Base-by-base conservation (phyloP, 2,888 invertebrate species). In the Omphaloscelis lunosa region DNA sequence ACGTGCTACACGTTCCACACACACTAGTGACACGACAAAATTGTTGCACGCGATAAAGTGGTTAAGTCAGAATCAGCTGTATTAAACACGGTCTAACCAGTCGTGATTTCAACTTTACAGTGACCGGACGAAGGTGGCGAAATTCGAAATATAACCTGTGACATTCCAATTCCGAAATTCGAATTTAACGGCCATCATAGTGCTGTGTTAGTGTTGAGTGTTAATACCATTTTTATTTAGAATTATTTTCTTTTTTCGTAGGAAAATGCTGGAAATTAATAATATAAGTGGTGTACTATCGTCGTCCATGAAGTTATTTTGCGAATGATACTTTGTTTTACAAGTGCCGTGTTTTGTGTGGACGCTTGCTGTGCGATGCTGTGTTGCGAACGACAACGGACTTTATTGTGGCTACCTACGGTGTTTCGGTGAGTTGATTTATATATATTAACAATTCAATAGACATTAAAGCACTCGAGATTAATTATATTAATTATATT, bases 181-280 rank as follows among this genome's bases (percentile, higher is more conserved):
- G 88, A 89, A 90, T 90, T 89, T 89, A 89, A 87, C 87, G 88
- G 90, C 89, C 86, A 88, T 90, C 79, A 69, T 91, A 95, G 96
- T 96, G 95, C 90, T 93, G 96, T 96, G 96, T 91, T 86, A 94
- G 95, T 95, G 94, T 93, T 90, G 90, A 93, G 95, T 95, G 94
- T 93, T 90, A 90, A 91, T 93, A 89, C 91, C 59, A 72, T 89
- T 92, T 94, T 95, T 93, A 93, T 93, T 93, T 91, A 86, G 87
- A 82, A 81, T 93, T 94, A 91, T 95, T 96, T 96, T 95, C 94
- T 95, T 95, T 96, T 96, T 96, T 95, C 78, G 95, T 96, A 96
- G 96, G 96, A 96, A 95, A 96, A 95, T 93, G 96, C 96, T 95
- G 96, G 96, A 96, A 96, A 95, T 95, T 94, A 95, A 95, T 96